A percentile compares a stretch with the other conserved stretches of the same genome.
Conservation (phyloP, 2,888 invertebrate genomes). For the Zeuzera pyrina region DNA sequence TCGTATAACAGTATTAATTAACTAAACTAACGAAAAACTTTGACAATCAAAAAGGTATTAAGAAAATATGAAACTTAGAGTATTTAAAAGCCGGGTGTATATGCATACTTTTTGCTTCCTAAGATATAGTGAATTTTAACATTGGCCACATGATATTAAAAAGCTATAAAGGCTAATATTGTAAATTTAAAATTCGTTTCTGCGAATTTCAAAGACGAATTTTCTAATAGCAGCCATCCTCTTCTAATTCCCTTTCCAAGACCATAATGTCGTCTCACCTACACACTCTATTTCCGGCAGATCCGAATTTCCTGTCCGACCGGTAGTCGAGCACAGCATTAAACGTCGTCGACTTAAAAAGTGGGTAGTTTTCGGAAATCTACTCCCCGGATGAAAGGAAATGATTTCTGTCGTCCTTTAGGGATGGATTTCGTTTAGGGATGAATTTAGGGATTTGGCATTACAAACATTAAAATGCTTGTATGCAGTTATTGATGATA, state of each 20-base stretch:
- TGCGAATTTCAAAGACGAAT: constrained; percentile 20
- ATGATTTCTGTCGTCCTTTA: constrained; percentile 56
- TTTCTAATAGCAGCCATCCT: constrained; percentile 20
- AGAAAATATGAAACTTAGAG: no score
- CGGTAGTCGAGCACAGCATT: constrained; percentile 33
- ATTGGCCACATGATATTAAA: no score
- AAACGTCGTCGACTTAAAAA: constrained; percentile 60
- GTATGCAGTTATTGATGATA: no score
- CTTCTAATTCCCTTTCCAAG: constrained; percentile 21
- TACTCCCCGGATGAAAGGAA: constrained; percentile 52
- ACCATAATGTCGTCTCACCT: constrained; percentile 38
- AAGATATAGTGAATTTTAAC: no score
- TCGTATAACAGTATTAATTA: constrained; percentile 55
- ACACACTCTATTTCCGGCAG: constrained; percentile 64
- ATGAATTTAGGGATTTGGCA: no score
- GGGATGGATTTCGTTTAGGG: constrained; percentile 23
- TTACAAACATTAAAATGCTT: no score
- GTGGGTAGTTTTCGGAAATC: constrained; percentile 61
- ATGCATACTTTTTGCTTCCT: no score
- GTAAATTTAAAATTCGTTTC: constrained; percentile 20
- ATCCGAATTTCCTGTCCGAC: constrained; percentile 50
- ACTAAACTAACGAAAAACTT: constrained; percentile 10
- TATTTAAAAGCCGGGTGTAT: no score
- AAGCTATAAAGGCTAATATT: no score
- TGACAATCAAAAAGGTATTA: no score